A percentile compares a stretch with the other conserved stretches of the same genome.
Evolutionary conservation across 2,113 vertebrate species (phyloP).

Genomic region (Furnarius figulus): DNA sequence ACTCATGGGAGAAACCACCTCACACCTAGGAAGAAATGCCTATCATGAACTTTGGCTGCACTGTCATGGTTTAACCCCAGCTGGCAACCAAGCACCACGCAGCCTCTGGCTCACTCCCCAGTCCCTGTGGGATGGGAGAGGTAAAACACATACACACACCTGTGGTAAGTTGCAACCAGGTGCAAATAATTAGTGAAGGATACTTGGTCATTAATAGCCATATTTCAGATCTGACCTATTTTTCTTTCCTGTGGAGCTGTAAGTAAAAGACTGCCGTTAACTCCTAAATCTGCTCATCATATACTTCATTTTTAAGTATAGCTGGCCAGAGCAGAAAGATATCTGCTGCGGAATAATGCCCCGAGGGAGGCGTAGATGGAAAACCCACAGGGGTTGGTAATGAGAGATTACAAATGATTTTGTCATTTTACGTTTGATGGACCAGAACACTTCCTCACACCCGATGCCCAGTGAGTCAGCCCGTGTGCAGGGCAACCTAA

Average conservation of each 20-base stretch:
- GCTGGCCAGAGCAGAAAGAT: not conserved
- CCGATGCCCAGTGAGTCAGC: not conserved
- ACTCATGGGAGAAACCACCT: not conserved
- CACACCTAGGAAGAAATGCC: not conserved
- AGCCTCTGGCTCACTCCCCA: not conserved
- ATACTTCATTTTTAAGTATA: not conserved
- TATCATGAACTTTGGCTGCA: not conserved
- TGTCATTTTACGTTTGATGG: not conserved
- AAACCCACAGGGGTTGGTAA: not conserved
- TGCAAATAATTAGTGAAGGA: slow-evolving; percentile 28
- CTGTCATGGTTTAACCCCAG: not conserved
- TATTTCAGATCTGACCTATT: slow-evolving; percentile 33
- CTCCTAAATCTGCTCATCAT: not conserved
- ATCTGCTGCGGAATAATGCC: not conserved
- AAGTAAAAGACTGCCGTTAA: not conserved
- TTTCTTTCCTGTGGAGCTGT: not conserved
- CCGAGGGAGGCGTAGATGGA: not conserved
- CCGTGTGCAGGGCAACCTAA: not conserved
- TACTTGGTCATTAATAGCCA: not conserved
- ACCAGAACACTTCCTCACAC: not conserved
- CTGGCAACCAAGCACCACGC: not conserved
- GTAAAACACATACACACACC: not conserved
- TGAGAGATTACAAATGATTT: not conserved
- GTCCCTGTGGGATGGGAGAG: not conserved
- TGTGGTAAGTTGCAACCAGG: not conserved